A percentile compares a stretch with the other conserved stretches of the same genome.
These are phyloP conservation scores for Taphrorychus bicolor DNA, from an alignment of 2,888 invertebrate genomes.

Conservation along the genomic window DNA sequence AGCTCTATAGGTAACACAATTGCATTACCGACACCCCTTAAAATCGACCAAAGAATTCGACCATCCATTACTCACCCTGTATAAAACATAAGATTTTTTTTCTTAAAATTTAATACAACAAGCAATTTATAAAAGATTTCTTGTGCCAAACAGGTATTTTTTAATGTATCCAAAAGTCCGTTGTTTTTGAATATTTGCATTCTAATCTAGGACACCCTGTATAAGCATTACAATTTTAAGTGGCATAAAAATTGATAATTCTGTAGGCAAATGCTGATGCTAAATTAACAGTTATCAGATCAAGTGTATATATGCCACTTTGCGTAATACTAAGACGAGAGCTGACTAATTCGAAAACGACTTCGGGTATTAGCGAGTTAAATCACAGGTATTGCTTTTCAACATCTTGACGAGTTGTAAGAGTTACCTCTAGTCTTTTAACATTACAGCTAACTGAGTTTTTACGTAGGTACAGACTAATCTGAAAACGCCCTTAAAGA, in stretches of 20 bases:
- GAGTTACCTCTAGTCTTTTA: conserved; percentile 9
- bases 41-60: no score
- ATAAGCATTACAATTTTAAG: not conserved
- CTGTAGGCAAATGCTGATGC: not conserved
- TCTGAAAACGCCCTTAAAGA: not conserved
- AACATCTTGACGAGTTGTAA: conserved; percentile 32
- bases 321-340: not conserved
- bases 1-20: no score
- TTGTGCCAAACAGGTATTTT: no score
- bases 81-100: no score
- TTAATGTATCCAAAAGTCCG: no score
- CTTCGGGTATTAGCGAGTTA: conserved; percentile 16
- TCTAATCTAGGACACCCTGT: no score
- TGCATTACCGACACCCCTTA: no score
- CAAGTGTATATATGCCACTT: not conserved
- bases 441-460: not conserved
- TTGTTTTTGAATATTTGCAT: no score
- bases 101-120: no score
- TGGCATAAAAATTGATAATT: not conserved
- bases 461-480: not conserved
- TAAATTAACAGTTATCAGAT: not conserved
- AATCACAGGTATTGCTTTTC: conserved; percentile 37
- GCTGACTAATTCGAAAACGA: not conserved
- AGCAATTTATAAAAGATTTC: no score
- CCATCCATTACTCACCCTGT: no score